These are phyloP conservation scores for Acleris literana DNA, from an alignment of 2,888 invertebrate genomes.

Conservation along the genomic window DNA sequence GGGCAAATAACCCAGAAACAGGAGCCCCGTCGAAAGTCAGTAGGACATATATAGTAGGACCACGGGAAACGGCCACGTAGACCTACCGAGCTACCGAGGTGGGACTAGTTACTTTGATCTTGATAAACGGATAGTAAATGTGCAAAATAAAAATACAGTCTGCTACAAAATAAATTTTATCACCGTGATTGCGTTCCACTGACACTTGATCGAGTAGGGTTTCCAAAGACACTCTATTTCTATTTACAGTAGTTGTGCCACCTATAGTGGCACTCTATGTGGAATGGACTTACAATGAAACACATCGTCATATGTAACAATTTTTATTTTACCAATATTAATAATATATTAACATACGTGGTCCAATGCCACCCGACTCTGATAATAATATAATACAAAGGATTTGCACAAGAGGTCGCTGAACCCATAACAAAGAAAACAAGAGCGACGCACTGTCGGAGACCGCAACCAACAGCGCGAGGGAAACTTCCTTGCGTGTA, in stretches of 20 bases:
- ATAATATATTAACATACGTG: conserved; percentile 84
- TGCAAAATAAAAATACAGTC: no score
- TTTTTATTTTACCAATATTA: conserved; percentile 83
- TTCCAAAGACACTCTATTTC: no score
- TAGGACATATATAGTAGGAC: no score
- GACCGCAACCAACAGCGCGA: conserved; percentile 70
- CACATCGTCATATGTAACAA: conserved; percentile 76
- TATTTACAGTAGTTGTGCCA: not conserved
- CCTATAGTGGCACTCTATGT: not conserved
- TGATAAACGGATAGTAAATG: no score
- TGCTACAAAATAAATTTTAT: no score
- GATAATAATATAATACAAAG: conserved; percentile 82
- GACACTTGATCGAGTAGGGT: no score
- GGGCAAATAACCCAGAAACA: no score
- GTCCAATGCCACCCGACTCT: conserved; percentile 79
- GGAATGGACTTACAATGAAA: conserved; percentile 48
- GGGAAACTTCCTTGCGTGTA: conserved; percentile 56
- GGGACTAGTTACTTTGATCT: no score
- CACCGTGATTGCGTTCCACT: no score
- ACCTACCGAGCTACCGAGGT: no score
- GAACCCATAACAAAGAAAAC: conserved; percentile 81
- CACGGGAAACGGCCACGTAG: no score
- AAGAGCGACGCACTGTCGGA: conserved; percentile 62
- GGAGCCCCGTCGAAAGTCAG: no score
- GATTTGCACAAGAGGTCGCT: conserved; percentile 78